Percentiles rank a stretch among this genome's conserved stretches.
Evolutionary conservation across 2,888 invertebrate species (phyloP).

Genomic region (Apotomis capreana): DNA sequence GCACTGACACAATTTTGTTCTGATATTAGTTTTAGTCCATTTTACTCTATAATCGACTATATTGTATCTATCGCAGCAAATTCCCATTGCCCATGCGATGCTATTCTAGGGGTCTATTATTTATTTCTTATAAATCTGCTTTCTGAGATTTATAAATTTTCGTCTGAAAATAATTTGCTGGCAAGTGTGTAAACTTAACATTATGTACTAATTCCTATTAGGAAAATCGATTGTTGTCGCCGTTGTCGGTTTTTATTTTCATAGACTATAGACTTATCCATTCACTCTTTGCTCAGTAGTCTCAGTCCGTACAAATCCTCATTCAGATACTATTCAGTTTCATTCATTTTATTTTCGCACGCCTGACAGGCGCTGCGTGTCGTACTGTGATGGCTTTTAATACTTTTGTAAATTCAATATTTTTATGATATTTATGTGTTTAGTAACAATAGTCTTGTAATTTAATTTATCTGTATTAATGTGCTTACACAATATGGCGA

Average conservation of each 20-base stretch:
- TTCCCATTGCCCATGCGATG: too few relatives aligned
- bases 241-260: constrained; percentile 26
- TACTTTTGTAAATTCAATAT: constrained; percentile 77
- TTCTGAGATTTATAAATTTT: too few relatives aligned
- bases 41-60: too few relatives aligned
- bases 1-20: too few relatives aligned
- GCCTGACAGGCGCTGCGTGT: constrained; percentile 79
- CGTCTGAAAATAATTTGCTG: too few relatives aligned
- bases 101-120: too few relatives aligned
- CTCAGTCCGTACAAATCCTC: neutral
- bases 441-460: constrained; percentile 73
- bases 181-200: too few relatives aligned
- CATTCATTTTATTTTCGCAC: constrained; percentile 72
- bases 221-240: constrained; percentile 32
- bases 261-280: constrained; percentile 31
- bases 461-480: constrained; percentile 70
- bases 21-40: too few relatives aligned
- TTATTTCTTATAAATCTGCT: too few relatives aligned
- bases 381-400: constrained; percentile 77
- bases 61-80: too few relatives aligned
- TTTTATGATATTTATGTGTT: constrained; percentile 80
- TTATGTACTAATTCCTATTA: neutral
- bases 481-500: constrained; percentile 74
- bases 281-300: constrained; percentile 21
- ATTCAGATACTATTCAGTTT: constrained; percentile 43